Evolutionary conservation across 2,888 invertebrate genomes (phyloP).

Genomic region (Tolmerus cingulatus): DNA sequence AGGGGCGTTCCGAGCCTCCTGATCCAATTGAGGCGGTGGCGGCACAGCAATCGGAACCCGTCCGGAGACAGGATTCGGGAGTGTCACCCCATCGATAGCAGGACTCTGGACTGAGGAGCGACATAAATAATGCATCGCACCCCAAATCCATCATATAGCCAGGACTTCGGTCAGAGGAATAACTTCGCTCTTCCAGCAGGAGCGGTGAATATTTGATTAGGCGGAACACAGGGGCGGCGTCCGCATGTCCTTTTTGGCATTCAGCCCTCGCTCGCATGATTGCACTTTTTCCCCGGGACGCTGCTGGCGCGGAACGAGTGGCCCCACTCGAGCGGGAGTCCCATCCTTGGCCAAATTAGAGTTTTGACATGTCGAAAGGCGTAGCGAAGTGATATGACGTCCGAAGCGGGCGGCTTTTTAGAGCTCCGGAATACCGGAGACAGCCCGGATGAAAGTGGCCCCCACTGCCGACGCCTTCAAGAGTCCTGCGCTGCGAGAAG

Average conservation of each 20-base stretch:
- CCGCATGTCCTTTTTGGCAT: constrained; percentile 13
- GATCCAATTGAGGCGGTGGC: neutral
- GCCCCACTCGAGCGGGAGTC: neutral
- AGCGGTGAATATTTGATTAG: constrained; percentile 34
- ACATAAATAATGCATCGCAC: constrained; percentile 39
- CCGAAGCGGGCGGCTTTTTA: neutral
- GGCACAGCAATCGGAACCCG: neutral
- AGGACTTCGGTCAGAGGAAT: neutral
- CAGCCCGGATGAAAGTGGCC: neutral
- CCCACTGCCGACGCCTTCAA: neutral
- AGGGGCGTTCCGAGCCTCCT: neutral
- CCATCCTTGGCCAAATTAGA: constrained; percentile 34
- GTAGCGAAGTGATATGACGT: constrained; percentile 4
- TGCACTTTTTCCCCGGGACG: constrained; percentile 14
- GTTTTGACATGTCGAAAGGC: constrained; percentile 39
- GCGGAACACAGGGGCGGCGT: neutral
- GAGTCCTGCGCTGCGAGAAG: neutral
- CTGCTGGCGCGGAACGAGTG: neutral
- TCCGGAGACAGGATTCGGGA: neutral
- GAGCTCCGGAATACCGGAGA: neutral
- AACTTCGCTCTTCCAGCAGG: constrained; percentile 5
- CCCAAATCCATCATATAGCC: constrained; percentile 26
- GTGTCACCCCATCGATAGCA: neutral
- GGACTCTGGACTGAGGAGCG: neutral
- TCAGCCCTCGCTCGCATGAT: constrained; percentile 26